Evolutionary conservation across 2,797 vertebrate species (phyloP).

Genomic region (Poecile montanus): DNA sequence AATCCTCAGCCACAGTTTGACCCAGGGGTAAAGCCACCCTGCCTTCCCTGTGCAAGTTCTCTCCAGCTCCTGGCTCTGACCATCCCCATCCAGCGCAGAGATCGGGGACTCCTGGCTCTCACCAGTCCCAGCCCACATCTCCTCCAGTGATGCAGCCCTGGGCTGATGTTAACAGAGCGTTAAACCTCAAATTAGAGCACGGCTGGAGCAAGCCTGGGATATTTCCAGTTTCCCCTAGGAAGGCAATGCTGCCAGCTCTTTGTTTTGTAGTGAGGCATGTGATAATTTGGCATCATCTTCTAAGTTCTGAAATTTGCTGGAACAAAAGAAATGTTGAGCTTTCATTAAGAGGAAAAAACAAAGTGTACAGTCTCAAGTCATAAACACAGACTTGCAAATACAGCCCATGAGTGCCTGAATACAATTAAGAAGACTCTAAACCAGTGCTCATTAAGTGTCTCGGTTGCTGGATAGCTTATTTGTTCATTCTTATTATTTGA

Average conservation of each 20-base stretch:
- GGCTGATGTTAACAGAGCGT: not conserved
- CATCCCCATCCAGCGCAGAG: not conserved
- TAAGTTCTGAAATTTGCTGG: slow-evolving; percentile 30
- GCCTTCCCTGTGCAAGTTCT: not conserved
- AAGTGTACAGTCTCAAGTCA: not conserved
- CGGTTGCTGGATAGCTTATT: not conserved
- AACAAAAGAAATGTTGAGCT: slow-evolving; percentile 40
- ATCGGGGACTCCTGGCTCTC: not conserved
- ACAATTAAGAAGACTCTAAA: slow-evolving; percentile 12
- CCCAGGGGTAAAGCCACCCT: not conserved
- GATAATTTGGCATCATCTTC: slow-evolving; percentile 23
- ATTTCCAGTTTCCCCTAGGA: slow-evolving; percentile 16
- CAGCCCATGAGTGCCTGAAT: not conserved
- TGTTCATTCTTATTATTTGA: not conserved
- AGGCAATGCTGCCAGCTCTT: slow-evolving; percentile 20
- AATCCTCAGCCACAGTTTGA: not conserved
- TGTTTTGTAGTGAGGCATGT: slow-evolving; percentile 32
- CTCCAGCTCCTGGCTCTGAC: not conserved
- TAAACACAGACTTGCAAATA: slow-evolving; percentile 17
- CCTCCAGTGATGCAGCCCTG: rapidly evolving
- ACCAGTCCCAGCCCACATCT: not conserved
- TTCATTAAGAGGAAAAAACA: slow-evolving; percentile 31
- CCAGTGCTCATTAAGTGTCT: not conserved
- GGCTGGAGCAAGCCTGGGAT: not conserved
- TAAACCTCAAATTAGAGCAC: slow-evolving; percentile 22